Percentiles rank a stretch among this genome's conserved stretches.
phyloP scores from a whole-genome alignment of 2,113 vertebrate genomes.

The Hucho hucho region DNA sequence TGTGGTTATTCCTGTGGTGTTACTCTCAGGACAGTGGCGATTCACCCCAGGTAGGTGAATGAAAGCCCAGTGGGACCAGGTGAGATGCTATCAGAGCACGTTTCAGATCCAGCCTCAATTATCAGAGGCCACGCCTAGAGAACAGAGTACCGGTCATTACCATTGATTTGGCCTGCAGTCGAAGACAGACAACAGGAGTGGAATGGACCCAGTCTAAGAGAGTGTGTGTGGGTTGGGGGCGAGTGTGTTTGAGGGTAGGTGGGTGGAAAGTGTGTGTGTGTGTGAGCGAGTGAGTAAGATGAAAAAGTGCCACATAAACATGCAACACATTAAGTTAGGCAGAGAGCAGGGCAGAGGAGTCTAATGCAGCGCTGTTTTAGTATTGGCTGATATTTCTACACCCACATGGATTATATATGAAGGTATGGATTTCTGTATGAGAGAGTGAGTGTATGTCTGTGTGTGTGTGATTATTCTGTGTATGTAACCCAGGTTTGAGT shows the following conservation, averaged over 20 bases:
- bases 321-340: constrained; percentile 72
- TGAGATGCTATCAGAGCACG: background rate
- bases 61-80: background rate
- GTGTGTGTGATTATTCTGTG: background rate
- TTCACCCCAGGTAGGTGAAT: background rate
- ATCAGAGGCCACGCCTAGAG: constrained; percentile 5
- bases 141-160: background rate
- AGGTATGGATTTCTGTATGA: constrained; percentile 61
- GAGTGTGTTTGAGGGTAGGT: too few relatives aligned
- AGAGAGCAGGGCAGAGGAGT: background rate
- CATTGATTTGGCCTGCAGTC: constrained; percentile 1
- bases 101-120: background rate
- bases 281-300: constrained; percentile 29
- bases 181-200: background rate
- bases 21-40: background rate
- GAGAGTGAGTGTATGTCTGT: constrained; percentile 20
- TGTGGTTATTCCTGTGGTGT: background rate
- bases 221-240: background rate
- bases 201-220: background rate
- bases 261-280: too few relatives aligned
- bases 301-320: constrained; percentile 65
- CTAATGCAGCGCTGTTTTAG: background rate
- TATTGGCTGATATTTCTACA: constrained; percentile 49
- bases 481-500: constrained; percentile 45
- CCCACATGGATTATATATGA: constrained; percentile 68